phyloP scores from a whole-genome alignment of 2,888 invertebrate genomes.

The Amorpha juglandis region DNA sequence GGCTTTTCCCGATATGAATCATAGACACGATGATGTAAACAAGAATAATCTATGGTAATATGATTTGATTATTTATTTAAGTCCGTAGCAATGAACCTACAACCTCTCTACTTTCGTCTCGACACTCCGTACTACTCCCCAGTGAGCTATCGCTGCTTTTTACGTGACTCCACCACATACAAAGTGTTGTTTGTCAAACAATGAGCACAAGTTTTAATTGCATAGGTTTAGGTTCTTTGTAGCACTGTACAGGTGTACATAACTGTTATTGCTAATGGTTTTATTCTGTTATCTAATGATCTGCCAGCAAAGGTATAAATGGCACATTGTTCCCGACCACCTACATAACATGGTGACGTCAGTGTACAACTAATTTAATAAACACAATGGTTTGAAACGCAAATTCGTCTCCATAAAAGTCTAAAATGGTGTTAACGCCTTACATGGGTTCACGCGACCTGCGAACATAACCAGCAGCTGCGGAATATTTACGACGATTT shows the following conservation, averaged over 20 bases:
- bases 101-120: too few species aligned
- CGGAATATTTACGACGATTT: not conserved
- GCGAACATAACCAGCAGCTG: not conserved
- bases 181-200: not conserved
- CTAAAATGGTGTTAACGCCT: constrained; percentile 15
- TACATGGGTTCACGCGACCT: not conserved
- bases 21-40: not conserved
- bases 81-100: not conserved
- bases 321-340: constrained; percentile 18
- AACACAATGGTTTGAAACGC: not conserved
- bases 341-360: not conserved
- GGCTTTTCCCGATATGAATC: not conserved
- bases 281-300: constrained; percentile 4
- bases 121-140: too few species aligned
- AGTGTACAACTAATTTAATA: not conserved
- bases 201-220: not conserved
- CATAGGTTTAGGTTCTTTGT: not conserved
- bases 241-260: not conserved
- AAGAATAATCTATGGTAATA: not conserved
- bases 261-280: not conserved
- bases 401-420: constrained; percentile 32
- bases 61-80: not conserved
- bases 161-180: too few species aligned
- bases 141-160: too few species aligned
- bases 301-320: constrained; percentile 1